A percentile compares a stretch with the other conserved stretches of the same genome.
phyloP scores from a whole-genome alignment of 2,113 vertebrate genomes.

The Pan paniscus region DNA sequence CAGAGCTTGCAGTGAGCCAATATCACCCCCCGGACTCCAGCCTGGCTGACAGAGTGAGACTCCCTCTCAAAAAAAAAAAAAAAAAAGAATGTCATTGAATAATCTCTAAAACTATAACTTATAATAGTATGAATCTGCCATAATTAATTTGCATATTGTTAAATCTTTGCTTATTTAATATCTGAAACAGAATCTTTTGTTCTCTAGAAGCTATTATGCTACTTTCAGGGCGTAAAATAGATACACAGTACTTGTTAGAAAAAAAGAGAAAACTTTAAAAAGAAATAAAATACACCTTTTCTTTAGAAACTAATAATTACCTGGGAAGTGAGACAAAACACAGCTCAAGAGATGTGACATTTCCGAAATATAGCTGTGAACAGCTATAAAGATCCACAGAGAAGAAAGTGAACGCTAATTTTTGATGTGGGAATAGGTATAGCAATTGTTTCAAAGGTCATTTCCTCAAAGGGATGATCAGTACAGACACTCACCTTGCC shows the following conservation, averaged over 20 bases:
- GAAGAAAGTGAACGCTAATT: conserved; percentile 17
- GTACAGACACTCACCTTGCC: background rate
- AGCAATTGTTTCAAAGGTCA: background rate
- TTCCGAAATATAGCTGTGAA: background rate
- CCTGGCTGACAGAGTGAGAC: too few relatives aligned
- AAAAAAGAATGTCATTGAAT: background rate
- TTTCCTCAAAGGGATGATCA: background rate
- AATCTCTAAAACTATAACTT: conserved; percentile 9
- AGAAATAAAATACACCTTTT: background rate
- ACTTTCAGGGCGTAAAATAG: background rate
- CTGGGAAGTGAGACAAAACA: background rate
- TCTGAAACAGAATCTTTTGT: conserved; percentile 1
- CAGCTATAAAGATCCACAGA: background rate
- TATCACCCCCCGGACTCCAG: too few relatives aligned
- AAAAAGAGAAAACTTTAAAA: background rate
- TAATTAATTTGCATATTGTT: background rate
- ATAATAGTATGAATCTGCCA: background rate
- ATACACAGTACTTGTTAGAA: background rate
- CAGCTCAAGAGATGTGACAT: background rate
- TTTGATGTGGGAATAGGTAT: background rate
- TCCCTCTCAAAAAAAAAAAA: too few relatives aligned
- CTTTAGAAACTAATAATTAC: conserved; percentile 17
- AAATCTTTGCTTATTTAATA: conserved; percentile 4
- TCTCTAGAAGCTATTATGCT: background rate
- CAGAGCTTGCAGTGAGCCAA: too few relatives aligned